phyloP scores from a whole-genome alignment of 2,888 invertebrate species.

The Agrotis segetum region DNA sequence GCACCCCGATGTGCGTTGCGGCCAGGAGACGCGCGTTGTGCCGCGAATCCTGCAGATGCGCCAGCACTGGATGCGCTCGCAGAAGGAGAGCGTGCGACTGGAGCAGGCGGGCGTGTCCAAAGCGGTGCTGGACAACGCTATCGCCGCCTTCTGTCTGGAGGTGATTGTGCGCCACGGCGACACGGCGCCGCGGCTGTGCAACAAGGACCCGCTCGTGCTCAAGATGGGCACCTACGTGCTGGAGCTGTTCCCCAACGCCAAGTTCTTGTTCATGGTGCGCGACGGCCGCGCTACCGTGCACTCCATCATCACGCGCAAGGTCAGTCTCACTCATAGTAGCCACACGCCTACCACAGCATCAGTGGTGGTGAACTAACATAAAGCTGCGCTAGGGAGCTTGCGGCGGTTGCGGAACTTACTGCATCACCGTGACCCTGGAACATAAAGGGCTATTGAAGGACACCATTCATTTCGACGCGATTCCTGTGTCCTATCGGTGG shows the following conservation, averaged over 20 bases:
- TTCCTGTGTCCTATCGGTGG: no score
- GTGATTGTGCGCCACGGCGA: conserved; percentile 99
- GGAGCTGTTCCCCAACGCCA: conserved; percentile 98
- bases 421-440: no score
- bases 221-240: conserved; percentile 98
- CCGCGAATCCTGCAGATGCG: conserved; percentile 98
- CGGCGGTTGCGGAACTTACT: no score
- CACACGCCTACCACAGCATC: no score
- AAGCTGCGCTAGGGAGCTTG: neutral
- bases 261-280: conserved; percentile 99
- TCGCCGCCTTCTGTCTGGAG: conserved; percentile 99
- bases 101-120: conserved; percentile 98
- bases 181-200: conserved; percentile 98
- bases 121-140: conserved; percentile 98
- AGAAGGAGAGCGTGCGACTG: conserved; percentile 97
- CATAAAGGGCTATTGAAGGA: no score
- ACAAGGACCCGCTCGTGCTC: conserved; percentile 99
- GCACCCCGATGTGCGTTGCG: conserved; percentile 98
- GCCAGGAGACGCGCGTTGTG: conserved; percentile 99
- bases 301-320: conserved; percentile 99
- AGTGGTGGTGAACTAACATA: no score
- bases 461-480: no score
- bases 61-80: conserved; percentile 98
- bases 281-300: conserved; percentile 99
- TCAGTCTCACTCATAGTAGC: conserved; percentile 70